Evolutionary conservation across 2,797 vertebrate species (phyloP), one percentile per base, ranked within the genome.

Genomic region (Coregonus suidteri): DNA sequence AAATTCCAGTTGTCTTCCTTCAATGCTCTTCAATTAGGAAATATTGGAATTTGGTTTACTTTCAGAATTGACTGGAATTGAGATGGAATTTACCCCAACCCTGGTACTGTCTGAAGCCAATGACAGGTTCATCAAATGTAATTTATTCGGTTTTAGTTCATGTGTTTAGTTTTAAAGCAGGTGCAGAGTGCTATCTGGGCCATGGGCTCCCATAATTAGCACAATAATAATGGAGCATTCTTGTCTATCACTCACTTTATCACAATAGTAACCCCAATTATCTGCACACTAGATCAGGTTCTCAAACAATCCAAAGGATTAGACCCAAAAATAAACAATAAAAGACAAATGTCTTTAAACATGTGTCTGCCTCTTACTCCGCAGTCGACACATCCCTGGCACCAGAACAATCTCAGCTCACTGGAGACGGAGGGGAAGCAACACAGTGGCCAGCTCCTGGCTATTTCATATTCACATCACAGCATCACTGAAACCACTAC

Each of bases 381-480:
- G 15, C 35, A 25, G 14, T 34, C 62, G 35, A 65, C 56, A 64
- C 35, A 52, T 78, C 31, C 80, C 16, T 86, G 82, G 80, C 75
- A 82, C 53, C 74, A 66, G 51, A 5, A 75, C 75, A 79, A 83
- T 82, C 30, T 52, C 3, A 13, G 6, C 62, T 7, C 71, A 0
- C 51, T 16, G 53, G 80, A 14, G 31, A 41, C 41, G 14, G n/a
- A 37, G 41, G 16, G 35, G 15, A 53, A 51, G 30, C 4, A 41
- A 75, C 35, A 30, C 65, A 59, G 30, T 34, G 6, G 65, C 51
- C 77, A 71, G 52, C 4, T 25, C 5, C 53, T 72, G 53, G 34
- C 76, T 74, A 71, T 16, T 88, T 84, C 71, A 72, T 56, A 87
- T 75, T 89, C 82, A 82, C 70, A 77, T 83, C 88, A 88, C 82